Percentiles rank a stretch among this genome's conserved stretches.
Evolutionary conservation across 2,113 vertebrate species (phyloP).

Genomic region (Typhlomys cinereus): DNA sequence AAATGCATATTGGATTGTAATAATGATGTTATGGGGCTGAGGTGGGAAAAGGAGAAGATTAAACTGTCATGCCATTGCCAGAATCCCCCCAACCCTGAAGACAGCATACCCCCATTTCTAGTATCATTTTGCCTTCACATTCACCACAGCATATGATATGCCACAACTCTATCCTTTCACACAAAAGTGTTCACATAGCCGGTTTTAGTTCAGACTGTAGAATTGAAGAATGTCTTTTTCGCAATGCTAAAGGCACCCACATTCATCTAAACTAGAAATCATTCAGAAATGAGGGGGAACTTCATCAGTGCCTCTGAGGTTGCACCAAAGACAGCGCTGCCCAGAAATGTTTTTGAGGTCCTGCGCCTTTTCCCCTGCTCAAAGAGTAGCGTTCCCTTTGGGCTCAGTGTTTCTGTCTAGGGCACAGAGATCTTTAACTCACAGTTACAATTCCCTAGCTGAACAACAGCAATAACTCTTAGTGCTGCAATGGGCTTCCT

Average conservation of each 20-base stretch:
- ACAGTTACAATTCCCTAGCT: slow-evolving; percentile 69
- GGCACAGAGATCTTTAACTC: slow-evolving; percentile 64
- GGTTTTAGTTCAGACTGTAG: background rate
- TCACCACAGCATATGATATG: background rate
- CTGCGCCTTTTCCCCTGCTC: background rate
- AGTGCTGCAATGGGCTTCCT: slow-evolving; percentile 9
- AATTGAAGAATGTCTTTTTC: slow-evolving; percentile 33
- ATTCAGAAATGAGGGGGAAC: slow-evolving; percentile 23
- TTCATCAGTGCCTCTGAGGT: background rate
- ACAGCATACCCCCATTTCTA: background rate
- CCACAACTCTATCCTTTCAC: background rate
- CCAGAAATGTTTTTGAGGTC: slow-evolving; percentile 2
- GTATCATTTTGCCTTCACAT: background rate
- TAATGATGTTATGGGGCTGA: background rate
- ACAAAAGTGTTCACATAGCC: background rate
- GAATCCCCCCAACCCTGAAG: background rate
- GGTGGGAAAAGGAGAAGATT: background rate
- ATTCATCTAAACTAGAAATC: slow-evolving; percentile 19
- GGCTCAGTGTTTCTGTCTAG: slow-evolving; percentile 58
- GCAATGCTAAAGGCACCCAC: background rate
- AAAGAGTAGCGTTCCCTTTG: slow-evolving; percentile 49
- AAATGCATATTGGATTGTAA: background rate
- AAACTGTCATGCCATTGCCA: background rate
- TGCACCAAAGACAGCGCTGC: background rate
- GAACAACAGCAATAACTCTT: slow-evolving; percentile 56